Evolutionary conservation across 2,113 vertebrate species (phyloP).

Genomic region (Daboia siamensis): DNA sequence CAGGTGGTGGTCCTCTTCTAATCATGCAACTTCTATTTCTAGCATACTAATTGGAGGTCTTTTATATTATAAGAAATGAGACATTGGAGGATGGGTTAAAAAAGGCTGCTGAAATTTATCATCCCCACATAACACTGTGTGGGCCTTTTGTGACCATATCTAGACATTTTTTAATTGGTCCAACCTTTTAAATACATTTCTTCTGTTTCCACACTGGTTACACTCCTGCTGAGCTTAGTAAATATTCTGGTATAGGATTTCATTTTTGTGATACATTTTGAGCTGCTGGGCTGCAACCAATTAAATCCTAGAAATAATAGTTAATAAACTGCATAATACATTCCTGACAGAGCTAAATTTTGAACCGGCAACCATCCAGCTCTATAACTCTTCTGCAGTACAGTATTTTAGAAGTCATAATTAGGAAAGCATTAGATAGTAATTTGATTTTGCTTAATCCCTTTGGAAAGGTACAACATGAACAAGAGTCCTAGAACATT

Average conservation of each 20-base stretch:
- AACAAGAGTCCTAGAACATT: background rate
- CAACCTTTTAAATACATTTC: background rate
- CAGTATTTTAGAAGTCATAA: background rate
- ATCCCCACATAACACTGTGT: background rate
- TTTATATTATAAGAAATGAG: background rate
- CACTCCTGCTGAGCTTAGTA: background rate
- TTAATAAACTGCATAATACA: background rate
- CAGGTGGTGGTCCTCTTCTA: background rate
- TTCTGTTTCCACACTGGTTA: background rate
- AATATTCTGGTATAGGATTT: background rate
- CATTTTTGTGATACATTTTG: background rate
- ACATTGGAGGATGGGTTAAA: background rate
- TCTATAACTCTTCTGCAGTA: background rate
- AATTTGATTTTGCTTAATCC: conserved; percentile 27
- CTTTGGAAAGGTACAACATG: background rate
- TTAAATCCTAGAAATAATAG: background rate
- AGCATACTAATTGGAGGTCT: background rate
- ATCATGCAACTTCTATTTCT: background rate
- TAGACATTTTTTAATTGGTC: background rate
- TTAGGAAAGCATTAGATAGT: background rate
- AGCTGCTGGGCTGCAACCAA: background rate
- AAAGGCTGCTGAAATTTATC: background rate
- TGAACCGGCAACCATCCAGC: background rate
- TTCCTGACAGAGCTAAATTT: background rate
- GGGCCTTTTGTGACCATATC: background rate